phyloP scores from a whole-genome alignment of 2,797 vertebrate species.

The Cyprinella venusta region DNA sequence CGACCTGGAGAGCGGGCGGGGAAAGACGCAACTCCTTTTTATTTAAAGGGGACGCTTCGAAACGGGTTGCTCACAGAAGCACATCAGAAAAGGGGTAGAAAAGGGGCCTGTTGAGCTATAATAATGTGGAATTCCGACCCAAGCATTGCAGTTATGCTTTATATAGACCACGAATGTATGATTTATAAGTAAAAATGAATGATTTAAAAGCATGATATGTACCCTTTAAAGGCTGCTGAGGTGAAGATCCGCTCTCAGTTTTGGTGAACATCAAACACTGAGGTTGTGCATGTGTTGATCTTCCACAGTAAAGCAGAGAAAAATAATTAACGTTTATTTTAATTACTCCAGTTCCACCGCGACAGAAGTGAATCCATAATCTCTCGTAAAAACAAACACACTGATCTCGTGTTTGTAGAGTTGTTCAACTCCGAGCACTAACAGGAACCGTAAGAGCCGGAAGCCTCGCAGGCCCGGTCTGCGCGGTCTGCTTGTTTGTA shows the following conservation, averaged over 20 bases:
- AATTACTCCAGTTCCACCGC: not conserved
- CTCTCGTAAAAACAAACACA: constrained; percentile 2
- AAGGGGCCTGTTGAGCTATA: too few relatives aligned
- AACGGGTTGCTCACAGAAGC: too few relatives aligned
- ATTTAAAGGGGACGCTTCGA: too few relatives aligned
- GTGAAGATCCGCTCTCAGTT: not conserved
- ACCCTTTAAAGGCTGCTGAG: not conserved
- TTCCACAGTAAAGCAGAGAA: not conserved
- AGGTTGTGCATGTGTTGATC: constrained; percentile 1
- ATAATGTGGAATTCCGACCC: too few relatives aligned
- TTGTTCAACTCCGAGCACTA: not conserved
- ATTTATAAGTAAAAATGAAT: too few relatives aligned
- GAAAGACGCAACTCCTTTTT: too few relatives aligned
- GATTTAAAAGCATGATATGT: too few relatives aligned
- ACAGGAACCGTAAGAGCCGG: not conserved
- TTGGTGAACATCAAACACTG: too few relatives aligned
- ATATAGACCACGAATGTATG: too few relatives aligned
- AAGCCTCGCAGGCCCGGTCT: constrained; percentile 15
- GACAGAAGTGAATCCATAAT: not conserved
- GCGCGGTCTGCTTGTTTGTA: constrained; percentile 36
- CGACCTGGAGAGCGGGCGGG: too few relatives aligned
- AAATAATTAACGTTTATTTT: not conserved
- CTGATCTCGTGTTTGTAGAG: not conserved
- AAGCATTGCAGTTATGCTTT: too few relatives aligned
- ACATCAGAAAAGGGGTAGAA: too few relatives aligned